Evolutionary conservation across 2,888 invertebrate species (phyloP), one percentile per base, ranked within the genome.

Genomic region (Urechis unicinctus): DNA sequence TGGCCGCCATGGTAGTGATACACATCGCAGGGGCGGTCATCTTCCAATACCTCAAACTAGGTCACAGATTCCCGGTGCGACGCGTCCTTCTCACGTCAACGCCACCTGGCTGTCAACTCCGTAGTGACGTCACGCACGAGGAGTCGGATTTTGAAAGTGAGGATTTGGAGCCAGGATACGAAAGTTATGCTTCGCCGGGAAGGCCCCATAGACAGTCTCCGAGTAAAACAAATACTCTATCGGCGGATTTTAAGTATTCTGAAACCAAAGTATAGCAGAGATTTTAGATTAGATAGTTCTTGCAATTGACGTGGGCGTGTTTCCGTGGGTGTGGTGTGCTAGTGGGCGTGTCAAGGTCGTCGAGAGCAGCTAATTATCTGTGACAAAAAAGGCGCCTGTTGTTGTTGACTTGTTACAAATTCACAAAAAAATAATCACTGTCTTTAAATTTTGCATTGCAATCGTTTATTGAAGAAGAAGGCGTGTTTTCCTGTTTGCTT

Each of bases 21-120:
- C 60, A 61, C 55, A 36, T 61, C 31, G 26, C 51, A 50, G 60
- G 63, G 41, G 43, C 49, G 54, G 52, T 63, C 51, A n/a, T 60
- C 28, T 61, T 58, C 52, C 58, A 59, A 31, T 63, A 51, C 53
- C 55, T 63, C 28, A 61, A 57, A 43, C 52, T 56, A 6, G 55
- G 58, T 31, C 55, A 52, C 42, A 50, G 50, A 17, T 55, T 56
- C 47, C 31, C 56, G 5, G 55, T 61, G n/a, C 55, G 56, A 26
- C 50, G 56, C 2, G 50, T 61, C 4, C 61, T 50, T 49, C 42
- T 61, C 29, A 52, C 55, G 13, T 17, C 48, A 29, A 21, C 50
- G 47, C 28, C 45, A 29, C 6, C 21, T n/a, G 25, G 41, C 24
- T 9, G 9, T 36, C 36, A 17, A 25, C 28, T 28, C n/a, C 46